These are phyloP conservation scores for Drosophila rellima DNA, from an alignment of 2,888 invertebrate genomes.

Conservation along the genomic window DNA sequence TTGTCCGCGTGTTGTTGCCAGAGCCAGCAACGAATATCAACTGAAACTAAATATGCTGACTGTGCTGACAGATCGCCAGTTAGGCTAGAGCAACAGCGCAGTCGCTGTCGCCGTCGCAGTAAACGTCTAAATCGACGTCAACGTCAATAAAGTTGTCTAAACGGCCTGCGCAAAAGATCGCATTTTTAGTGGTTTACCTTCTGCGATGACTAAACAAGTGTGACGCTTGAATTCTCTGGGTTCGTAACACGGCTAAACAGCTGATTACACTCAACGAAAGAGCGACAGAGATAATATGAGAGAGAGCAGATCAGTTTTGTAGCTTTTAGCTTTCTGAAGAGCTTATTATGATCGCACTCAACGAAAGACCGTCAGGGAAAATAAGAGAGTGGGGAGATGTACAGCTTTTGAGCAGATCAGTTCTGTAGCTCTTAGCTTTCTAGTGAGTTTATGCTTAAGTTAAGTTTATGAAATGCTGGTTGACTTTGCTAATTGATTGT, in stretches of 20 bases:
- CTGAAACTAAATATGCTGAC: constrained; percentile 54
- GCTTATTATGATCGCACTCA: neutral
- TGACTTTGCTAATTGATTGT: constrained; percentile 8
- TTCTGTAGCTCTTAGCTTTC: neutral
- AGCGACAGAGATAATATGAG: neutral
- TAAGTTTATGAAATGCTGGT: neutral
- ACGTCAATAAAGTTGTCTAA: constrained; percentile 61
- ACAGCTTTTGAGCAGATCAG: constrained; percentile 12
- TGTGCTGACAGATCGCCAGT: constrained; percentile 66
- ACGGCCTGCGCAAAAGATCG: constrained; percentile 61
- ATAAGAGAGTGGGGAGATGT: neutral
- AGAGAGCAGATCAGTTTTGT: neutral
- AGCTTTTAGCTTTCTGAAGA: neutral
- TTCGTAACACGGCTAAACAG: constrained; percentile 33
- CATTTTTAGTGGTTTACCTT: constrained; percentile 57
- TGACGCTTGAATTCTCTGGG: constrained; percentile 26
- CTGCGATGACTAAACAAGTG: constrained; percentile 24
- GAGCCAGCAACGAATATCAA: constrained; percentile 64
- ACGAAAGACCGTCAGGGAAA: neutral
- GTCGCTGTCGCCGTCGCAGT: constrained; percentile 7
- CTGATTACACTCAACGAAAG: constrained; percentile 16
- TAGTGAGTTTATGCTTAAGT: neutral
- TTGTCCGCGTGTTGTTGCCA: constrained; percentile 70
- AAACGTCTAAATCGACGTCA: constrained; percentile 22
- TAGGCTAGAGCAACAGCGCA: constrained; percentile 47